These are phyloP conservation scores for Drosophila bifasciata DNA, from an alignment of 1,140 invertebrate species.

Conservation along the genomic window DNA sequence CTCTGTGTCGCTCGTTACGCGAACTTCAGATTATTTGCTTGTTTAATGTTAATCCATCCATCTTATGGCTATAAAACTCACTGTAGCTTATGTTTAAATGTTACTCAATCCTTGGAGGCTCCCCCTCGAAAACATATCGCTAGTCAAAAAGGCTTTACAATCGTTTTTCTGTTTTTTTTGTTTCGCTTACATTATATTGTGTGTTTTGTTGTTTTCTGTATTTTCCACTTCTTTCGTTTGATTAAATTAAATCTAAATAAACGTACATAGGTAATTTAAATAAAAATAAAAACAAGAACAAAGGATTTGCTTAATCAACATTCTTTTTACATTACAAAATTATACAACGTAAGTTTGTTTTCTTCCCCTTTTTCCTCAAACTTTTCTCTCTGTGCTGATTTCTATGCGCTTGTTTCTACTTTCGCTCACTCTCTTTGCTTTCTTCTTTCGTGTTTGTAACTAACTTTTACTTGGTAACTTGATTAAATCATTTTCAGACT, in stretches of 20 bases:
- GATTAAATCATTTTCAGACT: conserved; percentile 83
- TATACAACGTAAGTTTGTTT: conserved; percentile 50
- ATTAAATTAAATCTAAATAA: conserved; percentile 72
- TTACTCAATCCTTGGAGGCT: not conserved
- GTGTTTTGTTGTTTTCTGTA: conserved; percentile 63
- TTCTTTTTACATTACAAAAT: conserved; percentile 71
- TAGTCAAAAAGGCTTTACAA: conserved; percentile 38
- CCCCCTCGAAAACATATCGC: not conserved
- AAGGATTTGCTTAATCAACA: conserved; percentile 62
- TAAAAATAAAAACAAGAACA: conserved; percentile 65
- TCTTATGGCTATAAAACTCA: conserved; percentile 3
- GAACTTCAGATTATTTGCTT: not conserved
- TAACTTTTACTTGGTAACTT: conserved; percentile 72
- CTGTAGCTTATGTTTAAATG: not conserved
- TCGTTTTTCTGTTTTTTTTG: conserved; percentile 30
- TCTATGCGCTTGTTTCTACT: conserved; percentile 10
- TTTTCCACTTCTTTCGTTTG: conserved; percentile 68
- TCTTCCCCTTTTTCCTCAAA: conserved; percentile 31
- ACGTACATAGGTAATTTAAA: conserved; percentile 70
- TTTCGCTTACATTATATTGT: conserved; percentile 43
- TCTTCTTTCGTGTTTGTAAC: conserved; percentile 30
- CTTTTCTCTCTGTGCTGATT: conserved; percentile 40
- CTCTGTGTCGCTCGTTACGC: no score
- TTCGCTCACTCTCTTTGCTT: conserved; percentile 13
- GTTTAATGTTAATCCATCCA: not conserved